Evolutionary conservation across 2,888 invertebrate species (phyloP), one percentile per base, ranked within the genome.

Genomic region (Habroteleia sp.): DNA sequence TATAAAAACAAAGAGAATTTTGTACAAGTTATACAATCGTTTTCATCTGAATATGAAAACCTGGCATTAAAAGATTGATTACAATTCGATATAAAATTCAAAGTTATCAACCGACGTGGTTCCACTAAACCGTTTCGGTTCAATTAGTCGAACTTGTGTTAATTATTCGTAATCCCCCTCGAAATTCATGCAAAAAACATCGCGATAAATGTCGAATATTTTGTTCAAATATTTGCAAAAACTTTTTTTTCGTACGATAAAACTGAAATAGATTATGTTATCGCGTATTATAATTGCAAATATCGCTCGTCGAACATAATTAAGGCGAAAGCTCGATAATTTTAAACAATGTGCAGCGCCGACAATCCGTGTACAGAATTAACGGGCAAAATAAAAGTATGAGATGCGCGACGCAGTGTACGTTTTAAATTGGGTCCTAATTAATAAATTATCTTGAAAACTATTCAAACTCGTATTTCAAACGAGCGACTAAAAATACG

Each of bases 281-380:
- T 50, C 63, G 63, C 27, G 29, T 11, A 60, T 69, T 69, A 52
- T 50, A 69, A 69, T 69, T 69, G 60, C 69, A 60, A 69, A 69
- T 60, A 56, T 39, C 56, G 17, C 17, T 17, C 37, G 68, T 31
- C 35, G 42, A 1, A 25, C 44, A 60, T 56, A 60, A 60, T 60
- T 69, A 52, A 60, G 33, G 41, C 35, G 33, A 44, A 56, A 35
- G 60, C 52, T 50, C 50, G 69, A 69, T 60, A 41, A 69, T 52
- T 60, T 11, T 13, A 41, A 20, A 23, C 50, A 29, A 48, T 41
- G 17, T 52, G 33, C 35, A 35, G 27, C 52, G 31, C 37, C 50
- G 52, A 65, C 52, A 29, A 48, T 44, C 44, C 35, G 27, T 35
- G 35, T n/a, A 44, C 33, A 44, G 41, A 37, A 2, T n/a, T 33